Evolutionary conservation across 2,113 vertebrate species (phyloP).

Genomic region (Todiramphus chloris): DNA sequence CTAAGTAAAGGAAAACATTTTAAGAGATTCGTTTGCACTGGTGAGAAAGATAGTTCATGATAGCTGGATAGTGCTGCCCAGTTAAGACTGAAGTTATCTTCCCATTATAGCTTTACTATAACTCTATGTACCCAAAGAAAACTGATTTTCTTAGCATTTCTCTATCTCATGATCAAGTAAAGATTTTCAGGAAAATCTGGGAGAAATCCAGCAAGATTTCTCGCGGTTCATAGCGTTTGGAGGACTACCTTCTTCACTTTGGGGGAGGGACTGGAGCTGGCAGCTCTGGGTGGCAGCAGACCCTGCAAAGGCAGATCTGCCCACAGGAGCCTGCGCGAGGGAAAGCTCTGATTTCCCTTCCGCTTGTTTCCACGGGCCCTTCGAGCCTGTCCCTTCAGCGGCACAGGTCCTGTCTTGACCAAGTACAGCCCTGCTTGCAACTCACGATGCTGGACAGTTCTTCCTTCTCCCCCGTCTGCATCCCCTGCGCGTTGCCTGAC

Average conservation of each 20-base stretch:
- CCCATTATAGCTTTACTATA: not conserved
- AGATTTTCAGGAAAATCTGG: not conserved
- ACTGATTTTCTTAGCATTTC: constrained; percentile 30
- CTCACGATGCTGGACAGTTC: rapidly evolving
- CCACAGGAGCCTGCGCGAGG: not conserved
- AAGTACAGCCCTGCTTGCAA: too few relatives aligned
- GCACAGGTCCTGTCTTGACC: too few relatives aligned
- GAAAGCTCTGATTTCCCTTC: not conserved
- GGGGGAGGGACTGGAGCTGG: not conserved
- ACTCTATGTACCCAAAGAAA: not conserved
- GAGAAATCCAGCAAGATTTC: not conserved
- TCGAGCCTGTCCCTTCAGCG: rapidly evolving
- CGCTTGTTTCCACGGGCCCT: rapidly evolving
- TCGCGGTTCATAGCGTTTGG: not conserved
- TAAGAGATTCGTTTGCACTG: not conserved
- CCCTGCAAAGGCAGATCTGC: not conserved
- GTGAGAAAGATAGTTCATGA: not conserved
- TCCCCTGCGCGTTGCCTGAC: rapidly evolving
- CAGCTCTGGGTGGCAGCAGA: rapidly evolving
- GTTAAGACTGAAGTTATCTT: constrained; percentile 37
- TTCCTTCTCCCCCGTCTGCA: rapidly evolving
- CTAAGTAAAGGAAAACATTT: not conserved
- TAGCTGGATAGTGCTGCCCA: not conserved
- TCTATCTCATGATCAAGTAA: not conserved
- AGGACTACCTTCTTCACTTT: not conserved